phyloP scores from a whole-genome alignment of 2,797 vertebrate genomes.

The Brachyrhaphis roseni region DNA sequence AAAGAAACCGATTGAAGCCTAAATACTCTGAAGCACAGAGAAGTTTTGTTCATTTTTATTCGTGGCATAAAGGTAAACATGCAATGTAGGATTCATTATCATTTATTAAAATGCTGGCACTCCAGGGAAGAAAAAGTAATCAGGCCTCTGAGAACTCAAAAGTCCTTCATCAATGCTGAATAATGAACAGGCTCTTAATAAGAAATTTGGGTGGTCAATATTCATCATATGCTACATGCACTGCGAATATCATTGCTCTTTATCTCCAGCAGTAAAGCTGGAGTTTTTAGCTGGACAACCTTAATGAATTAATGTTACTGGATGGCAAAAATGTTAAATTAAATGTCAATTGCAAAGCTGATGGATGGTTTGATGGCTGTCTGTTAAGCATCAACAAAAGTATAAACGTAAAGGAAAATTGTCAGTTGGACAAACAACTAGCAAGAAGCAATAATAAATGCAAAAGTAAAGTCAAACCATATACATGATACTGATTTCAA shows the following conservation, averaged over 20 bases:
- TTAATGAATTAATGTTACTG: neutral
- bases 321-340: neutral
- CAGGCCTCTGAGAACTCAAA: neutral
- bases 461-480: neutral
- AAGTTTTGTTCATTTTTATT: neutral
- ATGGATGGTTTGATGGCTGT: neutral
- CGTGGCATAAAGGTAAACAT: neutral
- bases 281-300: neutral
- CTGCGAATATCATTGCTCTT: neutral
- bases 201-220: neutral
- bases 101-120: neutral
- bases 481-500: neutral
- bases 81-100: neutral
- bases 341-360: neutral
- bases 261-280: neutral
- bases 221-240: neutral
- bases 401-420: neutral
- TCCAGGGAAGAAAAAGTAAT: constrained; percentile 1
- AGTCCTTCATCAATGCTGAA: neutral
- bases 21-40: constrained; percentile 1
- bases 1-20: neutral
- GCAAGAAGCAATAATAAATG: neutral
- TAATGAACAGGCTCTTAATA: constrained; percentile 8
- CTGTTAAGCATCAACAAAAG: neutral
- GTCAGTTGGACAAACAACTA: neutral